phyloP scores from a whole-genome alignment of 2,888 invertebrate genomes.

The Xestia ashworthii region DNA sequence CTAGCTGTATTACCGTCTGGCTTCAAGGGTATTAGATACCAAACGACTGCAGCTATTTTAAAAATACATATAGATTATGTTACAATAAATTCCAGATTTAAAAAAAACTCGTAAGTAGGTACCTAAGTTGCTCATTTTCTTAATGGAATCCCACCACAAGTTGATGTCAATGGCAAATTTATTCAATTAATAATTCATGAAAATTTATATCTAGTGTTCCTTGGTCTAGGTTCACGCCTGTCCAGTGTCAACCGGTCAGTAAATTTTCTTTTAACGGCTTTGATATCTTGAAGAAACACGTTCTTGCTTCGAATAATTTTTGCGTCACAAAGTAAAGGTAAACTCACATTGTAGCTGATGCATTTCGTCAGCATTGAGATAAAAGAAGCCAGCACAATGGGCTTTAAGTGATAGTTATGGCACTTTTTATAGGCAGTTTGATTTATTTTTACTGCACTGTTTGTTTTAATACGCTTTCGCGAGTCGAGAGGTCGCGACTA shows the following conservation, averaged over 20 bases:
- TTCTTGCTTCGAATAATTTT: slow-evolving; percentile 71
- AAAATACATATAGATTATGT: neutral
- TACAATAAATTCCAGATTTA: neutral
- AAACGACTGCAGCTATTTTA: slow-evolving; percentile 32
- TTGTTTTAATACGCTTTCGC: slow-evolving; percentile 90
- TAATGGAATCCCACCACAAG: slow-evolving; percentile 29
- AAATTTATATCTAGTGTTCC: slow-evolving; percentile 62
- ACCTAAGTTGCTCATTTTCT: slow-evolving; percentile 9
- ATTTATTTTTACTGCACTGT: slow-evolving; percentile 90
- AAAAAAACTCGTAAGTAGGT: neutral
- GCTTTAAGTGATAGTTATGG: slow-evolving; percentile 91
- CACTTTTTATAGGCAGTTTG: slow-evolving; percentile 90
- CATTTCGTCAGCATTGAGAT: slow-evolving; percentile 80
- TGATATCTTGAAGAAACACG: slow-evolving; percentile 66
- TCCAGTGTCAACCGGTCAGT: slow-evolving; percentile 74
- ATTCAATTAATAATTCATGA: slow-evolving; percentile 73
- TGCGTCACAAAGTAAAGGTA: slow-evolving; percentile 73
- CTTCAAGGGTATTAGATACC: slow-evolving; percentile 35
- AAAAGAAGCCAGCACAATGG: slow-evolving; percentile 86
- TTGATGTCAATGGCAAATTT: slow-evolving; percentile 51
- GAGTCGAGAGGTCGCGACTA: slow-evolving; percentile 84
- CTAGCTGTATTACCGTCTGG: slow-evolving; percentile 49
- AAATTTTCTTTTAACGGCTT: slow-evolving; percentile 73
- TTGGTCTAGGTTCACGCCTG: slow-evolving; percentile 61
- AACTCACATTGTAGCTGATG: slow-evolving; percentile 78